These are phyloP conservation scores for Drosophila mayaguana DNA, from an alignment of 2,888 invertebrate species.

Conservation along the genomic window DNA sequence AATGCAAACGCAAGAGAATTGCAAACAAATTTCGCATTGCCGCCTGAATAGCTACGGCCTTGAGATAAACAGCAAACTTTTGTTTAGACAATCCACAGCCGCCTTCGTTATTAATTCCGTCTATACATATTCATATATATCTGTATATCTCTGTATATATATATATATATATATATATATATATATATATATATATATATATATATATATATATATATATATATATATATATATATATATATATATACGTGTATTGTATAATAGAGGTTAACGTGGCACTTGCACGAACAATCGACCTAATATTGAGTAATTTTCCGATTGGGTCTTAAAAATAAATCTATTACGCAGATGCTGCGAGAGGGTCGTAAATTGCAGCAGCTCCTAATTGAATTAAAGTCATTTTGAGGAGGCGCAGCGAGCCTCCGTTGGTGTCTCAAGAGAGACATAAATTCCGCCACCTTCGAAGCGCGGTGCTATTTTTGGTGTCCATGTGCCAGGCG, in stretches of 20 bases:
- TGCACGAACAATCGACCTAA: slow-evolving; percentile 41
- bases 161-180: not conserved
- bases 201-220: not conserved
- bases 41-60: slow-evolving; percentile 69
- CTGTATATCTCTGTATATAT: no score
- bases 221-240: slow-evolving; percentile 15
- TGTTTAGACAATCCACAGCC: slow-evolving; percentile 40
- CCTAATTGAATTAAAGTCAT: slow-evolving; percentile 76
- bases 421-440: slow-evolving; percentile 39
- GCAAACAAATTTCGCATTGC: slow-evolving; percentile 67
- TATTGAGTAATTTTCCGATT: slow-evolving; percentile 73
- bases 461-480: slow-evolving; percentile 52
- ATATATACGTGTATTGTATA: slow-evolving; percentile 27
- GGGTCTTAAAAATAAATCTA: slow-evolving; percentile 66
- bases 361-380: slow-evolving; percentile 69
- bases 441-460: slow-evolving; percentile 74
- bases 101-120: slow-evolving; percentile 33
- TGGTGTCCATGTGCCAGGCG: slow-evolving; percentile 48
- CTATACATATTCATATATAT: slow-evolving; percentile 6
- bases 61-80: slow-evolving; percentile 51
- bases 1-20: slow-evolving; percentile 38
- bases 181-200: not conserved
- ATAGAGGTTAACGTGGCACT: slow-evolving; percentile 34
- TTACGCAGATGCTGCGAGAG: slow-evolving; percentile 41
- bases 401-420: slow-evolving; percentile 51